A percentile compares a stretch with the other conserved stretches of the same genome.
These are phyloP conservation scores for Dasyprocta punctata DNA, from an alignment of 2,113 vertebrate genomes.

Conservation along the genomic window DNA sequence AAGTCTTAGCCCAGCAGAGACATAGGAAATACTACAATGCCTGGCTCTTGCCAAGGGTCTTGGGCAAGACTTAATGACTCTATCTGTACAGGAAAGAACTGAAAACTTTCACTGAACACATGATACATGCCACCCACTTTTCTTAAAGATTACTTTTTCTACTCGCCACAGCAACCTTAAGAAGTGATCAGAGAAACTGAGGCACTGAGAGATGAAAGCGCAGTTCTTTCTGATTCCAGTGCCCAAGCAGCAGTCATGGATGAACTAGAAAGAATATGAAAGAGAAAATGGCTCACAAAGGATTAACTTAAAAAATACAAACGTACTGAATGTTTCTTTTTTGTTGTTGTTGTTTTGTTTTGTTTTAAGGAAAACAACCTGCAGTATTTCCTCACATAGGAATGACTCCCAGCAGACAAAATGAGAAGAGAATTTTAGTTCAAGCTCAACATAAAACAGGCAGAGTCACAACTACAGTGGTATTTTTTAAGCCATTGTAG, in stretches of 20 bases:
- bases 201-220: background rate
- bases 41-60: background rate
- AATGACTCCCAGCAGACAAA: slow-evolving; percentile 6
- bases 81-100: background rate
- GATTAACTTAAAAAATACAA: background rate
- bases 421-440: slow-evolving; percentile 46
- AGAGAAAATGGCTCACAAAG: background rate
- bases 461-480: background rate
- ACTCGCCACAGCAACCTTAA: background rate
- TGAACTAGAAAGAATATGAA: background rate
- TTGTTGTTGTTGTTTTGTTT: background rate
- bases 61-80: background rate
- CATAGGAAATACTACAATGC: fast-evolving
- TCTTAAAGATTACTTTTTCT: background rate
- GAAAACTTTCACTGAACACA: too few relatives aligned
- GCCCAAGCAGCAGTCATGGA: background rate
- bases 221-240: background rate
- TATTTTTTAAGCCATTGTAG: background rate
- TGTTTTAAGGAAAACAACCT: slow-evolving; percentile 52
- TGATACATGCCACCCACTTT: fast-evolving
- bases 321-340: background rate
- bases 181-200: background rate
- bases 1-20: background rate
- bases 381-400: background rate
- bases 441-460: slow-evolving; percentile 24